Evolutionary conservation across 2,888 invertebrate species (phyloP), one percentile per base, ranked within the genome.

Genomic region (Melipona beecheii): DNA sequence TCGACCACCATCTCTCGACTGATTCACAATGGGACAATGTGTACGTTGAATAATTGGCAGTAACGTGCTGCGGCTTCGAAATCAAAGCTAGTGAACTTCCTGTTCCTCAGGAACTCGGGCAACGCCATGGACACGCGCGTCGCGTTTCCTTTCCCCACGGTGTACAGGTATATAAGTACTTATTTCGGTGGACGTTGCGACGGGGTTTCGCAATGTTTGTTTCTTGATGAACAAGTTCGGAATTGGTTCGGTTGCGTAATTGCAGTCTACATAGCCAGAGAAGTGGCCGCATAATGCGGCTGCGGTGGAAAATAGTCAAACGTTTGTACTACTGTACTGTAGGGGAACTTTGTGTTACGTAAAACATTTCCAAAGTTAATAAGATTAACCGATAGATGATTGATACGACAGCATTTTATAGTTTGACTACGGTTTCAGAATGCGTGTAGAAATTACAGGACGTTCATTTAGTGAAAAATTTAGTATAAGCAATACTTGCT

Each of bases 1-100:
- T 92, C 88, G 89, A 90, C 91, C 90, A 82, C 87, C 86, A 82
- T 91, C 85, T 86, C 89, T 86, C 86, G 87, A 83, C 89, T 85
- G 89, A 87, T 88, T 90, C 87, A 86, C 89, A 87, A 86, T 86
- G 79, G 89, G 78, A 77, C 75, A 79, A 79, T 85, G 86, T 83
- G 78, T 82, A 88, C 84, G 80, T 68, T 81, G 89, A 89, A 89
- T 89, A 89, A 89, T 89, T 89, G 88, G 86, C 86, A 85, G 86
- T 83, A 82, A 75, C 85, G 79, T 75, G 78, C 73, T 81, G 83
- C 54, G 81, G 81, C 66, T 66, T 73, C 86, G 75, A 86, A 87
- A 89, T 89, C 89, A 87, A 85, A 86, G 83, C 81, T 86, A 78
- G 73, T 27, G 65, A 31, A 75, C 68, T 74, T 71, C 60, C 74